A percentile compares a stretch with the other conserved stretches of the same genome.
These are phyloP conservation scores for Bungarus multicinctus DNA, from an alignment of 2,113 vertebrate species.

Conservation along the genomic window DNA sequence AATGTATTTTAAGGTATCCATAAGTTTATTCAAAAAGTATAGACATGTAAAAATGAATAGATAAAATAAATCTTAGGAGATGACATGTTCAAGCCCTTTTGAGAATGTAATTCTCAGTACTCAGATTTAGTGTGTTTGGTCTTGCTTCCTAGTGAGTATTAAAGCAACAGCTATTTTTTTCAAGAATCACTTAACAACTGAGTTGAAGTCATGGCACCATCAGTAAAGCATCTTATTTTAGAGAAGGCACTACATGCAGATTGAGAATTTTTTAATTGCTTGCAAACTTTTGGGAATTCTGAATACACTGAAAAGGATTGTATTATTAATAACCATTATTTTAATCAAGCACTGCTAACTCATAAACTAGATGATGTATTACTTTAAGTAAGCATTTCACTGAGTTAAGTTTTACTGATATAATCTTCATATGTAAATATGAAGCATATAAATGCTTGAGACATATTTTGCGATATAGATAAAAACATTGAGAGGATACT, in stretches of 20 bases:
- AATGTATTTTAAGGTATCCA: background rate
- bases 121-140: background rate
- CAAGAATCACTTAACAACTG: background rate
- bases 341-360: background rate
- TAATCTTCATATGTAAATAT: slow-evolving; percentile 30
- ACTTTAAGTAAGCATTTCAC: slow-evolving; percentile 35
- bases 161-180: background rate
- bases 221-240: background rate
- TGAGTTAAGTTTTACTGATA: slow-evolving; percentile 36
- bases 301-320: background rate
- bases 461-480: slow-evolving; percentile 9
- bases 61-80: background rate
- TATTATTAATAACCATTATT: background rate
- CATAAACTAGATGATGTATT: background rate
- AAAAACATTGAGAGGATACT: slow-evolving; percentile 19
- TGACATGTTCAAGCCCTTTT: background rate
- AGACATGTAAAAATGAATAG: background rate
- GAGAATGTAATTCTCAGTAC: background rate
- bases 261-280: background rate
- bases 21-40: background rate
- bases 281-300: background rate
- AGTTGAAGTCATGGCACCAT: background rate
- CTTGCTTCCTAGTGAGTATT: background rate
- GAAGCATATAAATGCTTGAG: slow-evolving; percentile 23
- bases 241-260: background rate